These are phyloP conservation scores for Drosophila burlai DNA, from an alignment of 1,140 invertebrate genomes.

Conservation along the genomic window DNA sequence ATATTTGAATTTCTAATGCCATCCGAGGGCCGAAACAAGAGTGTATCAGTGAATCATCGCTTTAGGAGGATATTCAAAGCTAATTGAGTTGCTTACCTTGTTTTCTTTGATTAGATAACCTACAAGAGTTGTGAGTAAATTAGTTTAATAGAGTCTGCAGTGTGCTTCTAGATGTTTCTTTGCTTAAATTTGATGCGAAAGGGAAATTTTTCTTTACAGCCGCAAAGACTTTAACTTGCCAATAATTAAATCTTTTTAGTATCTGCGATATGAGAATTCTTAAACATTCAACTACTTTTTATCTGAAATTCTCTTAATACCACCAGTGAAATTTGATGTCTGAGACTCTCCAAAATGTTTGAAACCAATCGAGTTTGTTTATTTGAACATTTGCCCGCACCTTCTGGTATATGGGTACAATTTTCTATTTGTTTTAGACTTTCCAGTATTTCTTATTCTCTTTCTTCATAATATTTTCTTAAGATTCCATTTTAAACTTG, in stretches of 20 bases:
- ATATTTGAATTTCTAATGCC: conserved; percentile 81
- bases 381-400: no score
- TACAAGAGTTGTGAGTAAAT: not conserved
- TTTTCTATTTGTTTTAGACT: not conserved
- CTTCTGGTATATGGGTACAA: no score
- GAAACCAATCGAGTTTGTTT: no score
- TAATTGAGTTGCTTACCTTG: conserved; percentile 34
- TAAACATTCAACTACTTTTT: no score
- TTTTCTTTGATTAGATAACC: conserved; percentile 3
- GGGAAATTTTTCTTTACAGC: no score
- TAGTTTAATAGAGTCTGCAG: not conserved
- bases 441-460: not conserved
- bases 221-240: no score
- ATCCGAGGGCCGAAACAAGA: conserved; percentile 61
- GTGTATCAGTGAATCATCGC: conserved; percentile 32
- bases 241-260: no score
- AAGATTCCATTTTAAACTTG: not conserved
- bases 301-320: no score
- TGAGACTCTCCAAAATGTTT: no score
- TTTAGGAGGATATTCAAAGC: conserved; percentile 5
- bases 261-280: no score
- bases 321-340: no score
- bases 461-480: not conserved
- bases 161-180: not conserved
- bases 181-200: not conserved